Evolutionary conservation across 2,888 invertebrate species (phyloP), one percentile per base, ranked within the genome.

Genomic region (Blastobasis adustella): DNA sequence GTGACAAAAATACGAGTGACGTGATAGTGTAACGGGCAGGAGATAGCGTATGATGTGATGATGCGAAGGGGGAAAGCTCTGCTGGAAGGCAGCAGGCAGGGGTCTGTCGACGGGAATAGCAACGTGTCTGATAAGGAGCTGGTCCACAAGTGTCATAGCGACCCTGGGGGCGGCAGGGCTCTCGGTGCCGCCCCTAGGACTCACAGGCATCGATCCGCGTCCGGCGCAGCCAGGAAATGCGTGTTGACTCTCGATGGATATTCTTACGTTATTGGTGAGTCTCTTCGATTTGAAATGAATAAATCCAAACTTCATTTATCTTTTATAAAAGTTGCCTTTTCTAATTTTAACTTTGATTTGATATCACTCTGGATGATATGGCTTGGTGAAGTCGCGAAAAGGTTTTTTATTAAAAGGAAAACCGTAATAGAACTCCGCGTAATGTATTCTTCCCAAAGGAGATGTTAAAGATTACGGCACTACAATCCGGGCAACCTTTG

Each of bases 181-280:
- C 59, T 84, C 57, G 85, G 80, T 52, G 76, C 81, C 45, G 73
- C 72, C 48, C 82, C 84, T 4, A 76, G 86, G 59, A 69, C 78
- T 47, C 71, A 76, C 46, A 77, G 89, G 50, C 85, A 85, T 68
- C 77, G 83, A 59, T 83, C 86, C 38, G 77, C 89, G 52, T 90
- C 90, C 58, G 84, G 90, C 66, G 91, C 91, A 55, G 90, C 93
- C 37, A 90, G 93, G 71, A 94, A 94, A 84, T 96, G 95, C 87
- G 93, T 95, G 58, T 92, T 95, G 60, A 95, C 94, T 47, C 90
- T 96, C 62, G 95, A 95, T 78, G 95, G 95, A 67, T 95, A 95
- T 87, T 94, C 94, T 59, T 96, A 96, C 83, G 95, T 95, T 66
- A 96, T 96, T 89, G 95, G 96, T 95, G 83, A 92, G 93, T 88